Conservation (phyloP, 2,888 invertebrate species). For the Pseudococcus longispinus region DNA sequence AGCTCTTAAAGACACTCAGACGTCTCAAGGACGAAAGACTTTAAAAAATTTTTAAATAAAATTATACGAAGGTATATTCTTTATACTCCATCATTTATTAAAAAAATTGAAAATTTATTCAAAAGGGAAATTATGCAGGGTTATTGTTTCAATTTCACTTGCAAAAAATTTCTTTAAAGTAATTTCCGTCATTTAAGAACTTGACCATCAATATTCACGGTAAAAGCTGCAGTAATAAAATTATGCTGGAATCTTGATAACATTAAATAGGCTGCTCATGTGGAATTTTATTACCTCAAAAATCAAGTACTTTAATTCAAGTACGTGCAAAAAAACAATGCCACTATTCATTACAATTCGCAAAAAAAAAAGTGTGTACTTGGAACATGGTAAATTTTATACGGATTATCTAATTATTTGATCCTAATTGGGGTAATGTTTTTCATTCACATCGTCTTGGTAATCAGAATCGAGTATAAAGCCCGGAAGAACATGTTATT, state of each 20-base stretch:
- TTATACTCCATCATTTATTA: not conserved
- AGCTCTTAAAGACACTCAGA: not conserved
- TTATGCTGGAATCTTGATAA: not conserved
- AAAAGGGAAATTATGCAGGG: not conserved
- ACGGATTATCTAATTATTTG: constrained; percentile 21
- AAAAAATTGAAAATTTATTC: not conserved
- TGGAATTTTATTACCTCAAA: not conserved
- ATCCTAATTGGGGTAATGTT: constrained; percentile 20
- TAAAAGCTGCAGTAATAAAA: not conserved
- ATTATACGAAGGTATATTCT: not conserved
- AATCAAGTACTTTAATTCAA: not conserved
- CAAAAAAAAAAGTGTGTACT: constrained; percentile 6
- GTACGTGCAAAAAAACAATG: constrained; percentile 12
- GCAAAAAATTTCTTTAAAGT: not conserved
- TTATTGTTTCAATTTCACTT: not conserved
- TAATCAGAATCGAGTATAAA: constrained; percentile 12
- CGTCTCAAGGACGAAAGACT: not conserved
- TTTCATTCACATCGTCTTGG: constrained; percentile 5
- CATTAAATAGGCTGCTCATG: not conserved
- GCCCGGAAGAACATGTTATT: constrained; percentile 34
- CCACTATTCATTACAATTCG: not conserved
- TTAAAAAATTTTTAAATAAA: not conserved
- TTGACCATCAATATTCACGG: not conserved
- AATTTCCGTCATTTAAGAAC: not conserved
- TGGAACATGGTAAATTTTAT: constrained; percentile 13